Evolutionary conservation across 2,113 vertebrate species (phyloP).

Genomic region (Ciconia boyciana): DNA sequence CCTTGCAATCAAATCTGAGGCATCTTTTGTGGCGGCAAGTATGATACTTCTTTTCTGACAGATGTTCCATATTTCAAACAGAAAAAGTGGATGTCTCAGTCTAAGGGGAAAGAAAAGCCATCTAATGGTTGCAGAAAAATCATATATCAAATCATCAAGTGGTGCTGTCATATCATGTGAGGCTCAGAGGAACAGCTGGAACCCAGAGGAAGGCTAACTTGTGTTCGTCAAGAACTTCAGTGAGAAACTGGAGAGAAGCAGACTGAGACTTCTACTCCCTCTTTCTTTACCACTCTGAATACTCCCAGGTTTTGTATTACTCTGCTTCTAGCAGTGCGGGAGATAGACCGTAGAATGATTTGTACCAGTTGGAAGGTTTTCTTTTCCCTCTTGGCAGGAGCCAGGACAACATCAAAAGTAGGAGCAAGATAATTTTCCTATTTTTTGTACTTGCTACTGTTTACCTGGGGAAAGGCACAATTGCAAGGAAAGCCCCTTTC

Average conservation of each 20-base stretch:
- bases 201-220: neutral
- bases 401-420: neutral
- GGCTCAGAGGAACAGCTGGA: neutral
- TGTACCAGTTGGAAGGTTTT: neutral
- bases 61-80: constrained; percentile 18
- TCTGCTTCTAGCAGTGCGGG: neutral
- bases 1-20: constrained; percentile 53
- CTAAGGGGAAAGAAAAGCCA: neutral
- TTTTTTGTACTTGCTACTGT: neutral
- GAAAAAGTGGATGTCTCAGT: neutral
- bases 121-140: neutral
- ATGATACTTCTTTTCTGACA: constrained; percentile 5
- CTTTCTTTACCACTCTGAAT: neutral
- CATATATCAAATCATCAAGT: neutral
- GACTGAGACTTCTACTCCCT: neutral
- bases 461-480: neutral
- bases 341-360: neutral
- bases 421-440: neutral
- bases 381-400: neutral
- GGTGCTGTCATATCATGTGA: neutral
- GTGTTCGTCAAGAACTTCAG: neutral
- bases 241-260: neutral
- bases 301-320: neutral
- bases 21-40: neutral
- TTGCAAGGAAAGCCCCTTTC: neutral